Evolutionary conservation across 2,888 invertebrate genomes (phyloP), one percentile per base, ranked within the genome.

Genomic region (Creontiades dilutus): DNA sequence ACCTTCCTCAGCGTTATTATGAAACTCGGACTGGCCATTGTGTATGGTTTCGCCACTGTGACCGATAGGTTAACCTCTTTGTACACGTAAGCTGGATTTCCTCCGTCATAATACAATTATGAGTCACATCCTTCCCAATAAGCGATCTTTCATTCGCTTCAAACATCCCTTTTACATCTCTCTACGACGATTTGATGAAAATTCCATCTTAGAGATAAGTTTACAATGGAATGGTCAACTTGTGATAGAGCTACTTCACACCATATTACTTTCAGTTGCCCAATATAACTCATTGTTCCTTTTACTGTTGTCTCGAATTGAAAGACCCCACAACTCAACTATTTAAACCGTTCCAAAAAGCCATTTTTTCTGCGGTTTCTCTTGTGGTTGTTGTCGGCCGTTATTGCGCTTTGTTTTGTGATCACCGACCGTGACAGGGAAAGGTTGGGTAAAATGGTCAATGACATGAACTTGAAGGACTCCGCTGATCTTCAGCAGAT

Each of bases 381-480:
- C 27, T 68, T 13, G 68, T 13, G 19, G 27, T 5, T 68, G 68
- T 19, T 68, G 68, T 68, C 0, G 27, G 68, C 12, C 57, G 68
- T 27, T 68, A 68, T 19, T 52, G 55, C 82, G 37, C 78, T 78
- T 82, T 82, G 82, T 82, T 52, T 19, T 52, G 80, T 88, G 88
- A 27, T 12, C 88, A 88, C 11, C 88, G 19, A 88, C 88, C 88
- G 88, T 88, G 88, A 88, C 88, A 5, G 11, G 12, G 23, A 14
- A 47, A 78, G 76, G 76, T 78, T 78, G 55, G 52, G 88, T 28
- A 88, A 88, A 88, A 88, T 88, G 88, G 88, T 88, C 88, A 88
- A 88, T 88, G 88, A 88, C 88, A 88, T 88, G 86, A 57, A 61
- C 88, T 76, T 80, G 88, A 55, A 76, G 80, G 80, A 80, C 88